Base-by-base conservation (phyloP, 2,797 vertebrate species). In the Microctenopoma stevenorrisi region DNA sequence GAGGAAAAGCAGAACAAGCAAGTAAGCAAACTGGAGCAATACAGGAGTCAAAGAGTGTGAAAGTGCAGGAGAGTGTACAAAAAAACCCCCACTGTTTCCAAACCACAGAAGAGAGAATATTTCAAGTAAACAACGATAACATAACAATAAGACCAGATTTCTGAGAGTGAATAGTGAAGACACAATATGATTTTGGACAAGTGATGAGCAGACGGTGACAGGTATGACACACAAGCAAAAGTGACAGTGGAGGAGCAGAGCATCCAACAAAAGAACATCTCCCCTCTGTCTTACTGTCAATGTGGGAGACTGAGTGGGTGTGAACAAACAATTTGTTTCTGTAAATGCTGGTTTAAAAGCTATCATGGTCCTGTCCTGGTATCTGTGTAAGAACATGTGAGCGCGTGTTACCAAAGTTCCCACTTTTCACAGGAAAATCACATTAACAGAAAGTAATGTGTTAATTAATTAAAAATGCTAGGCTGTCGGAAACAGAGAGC, bases 391-490 rank as follows among this genome's bases (percentile, higher is more conserved):
- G 56, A 73, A 54, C 18, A 12, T 52, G 51, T 0, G 44, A 42
- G 57, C 48, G 44, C 61, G 16, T 61, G 64, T 84, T 60, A 78
- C 85, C 64, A 83, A 79, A 84, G 71, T 71, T 61, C 60, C 44
- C 22, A 3, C 64, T 83, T 82, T 64, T 71, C 42, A 70, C 51
- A 52, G n/a, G 26, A 74, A 78, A 78, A 76, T 47, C 52, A 51
- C 59, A 85, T 82, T 76, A 84, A 79, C 75, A 78, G 52, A 76
- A 79, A 79, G 46, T 60, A 83, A 76, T 37, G 68, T 79, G 52
- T 60, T 84, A 69, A 85, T 89, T 83, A 85, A 87, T 87, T 85
- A 83, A 72, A 30, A 74, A 85, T 28, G 63, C 22, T 0, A 50
- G 47, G 49, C 58, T 28, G 54, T 33, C 15, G 14, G 76, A 83